Percentiles rank a stretch among this genome's conserved stretches.
Evolutionary conservation across 1,140 invertebrate genomes (phyloP).

Genomic region (Nixonia krombeini): DNA sequence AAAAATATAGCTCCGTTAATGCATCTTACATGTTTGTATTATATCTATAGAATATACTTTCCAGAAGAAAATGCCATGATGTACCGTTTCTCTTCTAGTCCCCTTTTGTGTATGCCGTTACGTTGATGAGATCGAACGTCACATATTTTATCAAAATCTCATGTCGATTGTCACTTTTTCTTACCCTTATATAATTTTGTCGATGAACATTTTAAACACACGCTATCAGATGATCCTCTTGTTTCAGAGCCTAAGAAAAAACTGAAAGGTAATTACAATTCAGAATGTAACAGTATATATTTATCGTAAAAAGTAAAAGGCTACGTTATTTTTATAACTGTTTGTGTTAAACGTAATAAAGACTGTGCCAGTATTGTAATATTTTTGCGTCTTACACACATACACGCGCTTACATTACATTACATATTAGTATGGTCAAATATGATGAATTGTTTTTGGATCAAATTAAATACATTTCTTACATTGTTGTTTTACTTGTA

Average conservation of each 20-base stretch:
- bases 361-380: slow-evolving; percentile 54
- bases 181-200: slow-evolving; percentile 54
- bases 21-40: slow-evolving; percentile 33
- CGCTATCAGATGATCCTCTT: slow-evolving; percentile 73
- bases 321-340: slow-evolving; percentile 55
- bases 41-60: slow-evolving; percentile 17
- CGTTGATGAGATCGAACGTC: slow-evolving; percentile 8
- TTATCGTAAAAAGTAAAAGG: slow-evolving; percentile 56
- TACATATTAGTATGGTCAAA: slow-evolving; percentile 3
- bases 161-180: slow-evolving; percentile 17
- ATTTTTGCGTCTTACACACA: slow-evolving; percentile 47
- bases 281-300: slow-evolving; percentile 56
- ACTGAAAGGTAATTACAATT: slow-evolving; percentile 76
- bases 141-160: slow-evolving; percentile 28
- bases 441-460: background rate
- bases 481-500: background rate
- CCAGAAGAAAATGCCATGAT: slow-evolving; percentile 14
- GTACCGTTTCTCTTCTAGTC: slow-evolving; percentile 3
- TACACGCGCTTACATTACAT: slow-evolving; percentile 12
- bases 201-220: slow-evolving; percentile 70
- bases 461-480: background rate
- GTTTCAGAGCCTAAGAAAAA: slow-evolving; percentile 83
- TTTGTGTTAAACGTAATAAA: slow-evolving; percentile 54
- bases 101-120: slow-evolving; percentile 3
- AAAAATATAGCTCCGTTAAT: slow-evolving; percentile 5